Base-by-base conservation (phyloP, 1,140 invertebrate genomes). In the Ceratina japonica region DNA sequence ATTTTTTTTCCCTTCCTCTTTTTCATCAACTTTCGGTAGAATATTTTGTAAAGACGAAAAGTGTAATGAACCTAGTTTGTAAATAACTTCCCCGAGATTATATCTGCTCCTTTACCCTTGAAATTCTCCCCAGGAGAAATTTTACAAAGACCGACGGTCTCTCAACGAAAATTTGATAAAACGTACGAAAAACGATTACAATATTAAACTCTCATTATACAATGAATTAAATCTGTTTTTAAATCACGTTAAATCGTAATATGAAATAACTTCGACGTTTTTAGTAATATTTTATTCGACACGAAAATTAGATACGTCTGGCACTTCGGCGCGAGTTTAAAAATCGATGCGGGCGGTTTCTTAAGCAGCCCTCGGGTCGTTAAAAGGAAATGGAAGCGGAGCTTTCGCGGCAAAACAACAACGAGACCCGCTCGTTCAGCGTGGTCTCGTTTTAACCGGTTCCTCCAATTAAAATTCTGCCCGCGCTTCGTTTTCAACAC, bases 381-480 rank as follows among this genome's bases (percentile, higher is more conserved):
- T 76, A 70, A 58, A 51, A 70, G 66, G 65, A 61, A 61, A 76
- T 76, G 59, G 22, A 76, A 76, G 65, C 24, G 65, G 4, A 8
- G 44, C 24, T 76, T n/a, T 51, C 16, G 58, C 18, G 49, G 65
- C 59, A 70, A 51, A 76, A 76, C 56, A 54, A 69, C 64, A 69
- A 59, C 24, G 56, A 70, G 22, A 52, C 18, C 13, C 15, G 27
- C 65, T 76, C 58, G 74, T 59, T 76, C n/a, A 27, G 44, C 27
- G 56, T 20, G 75, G 69, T 76, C 70, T 16, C 56, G 51, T 68
- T 68, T 44, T n/a, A 58, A 20, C 37, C 13, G 54, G 54, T 18
- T 51, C n/a, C 24, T 22, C 75, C 44, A 76, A 76, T 76, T 76
- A 76, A 76, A 76, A 76, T 61, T 70, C 66, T 62, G 56, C 20